A percentile compares a stretch with the other conserved stretches of the same genome.
These are phyloP conservation scores for Noctua fimbriata DNA, from an alignment of 2,888 invertebrate genomes.

Conservation along the genomic window DNA sequence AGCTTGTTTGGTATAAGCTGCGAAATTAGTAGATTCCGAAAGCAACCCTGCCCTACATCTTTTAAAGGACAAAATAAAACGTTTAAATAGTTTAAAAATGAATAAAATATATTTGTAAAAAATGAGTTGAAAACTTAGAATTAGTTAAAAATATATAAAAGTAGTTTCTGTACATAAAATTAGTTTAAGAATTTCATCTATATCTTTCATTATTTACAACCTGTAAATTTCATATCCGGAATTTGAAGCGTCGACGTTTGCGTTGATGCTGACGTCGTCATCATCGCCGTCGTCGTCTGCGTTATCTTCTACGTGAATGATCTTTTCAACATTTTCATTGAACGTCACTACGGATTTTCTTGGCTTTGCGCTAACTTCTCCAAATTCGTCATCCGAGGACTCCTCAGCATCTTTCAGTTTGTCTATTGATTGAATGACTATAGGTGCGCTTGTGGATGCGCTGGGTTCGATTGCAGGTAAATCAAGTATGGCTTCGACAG, in stretches of 20 bases:
- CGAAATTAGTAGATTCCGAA: not conserved
- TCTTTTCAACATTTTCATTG: constrained; percentile 90
- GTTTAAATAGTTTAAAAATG: not conserved
- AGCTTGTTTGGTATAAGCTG: not conserved
- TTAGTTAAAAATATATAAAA: not conserved
- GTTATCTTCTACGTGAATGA: constrained; percentile 87
- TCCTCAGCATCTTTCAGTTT: constrained; percentile 82
- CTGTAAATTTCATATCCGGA: constrained; percentile 76
- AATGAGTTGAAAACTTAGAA: not conserved
- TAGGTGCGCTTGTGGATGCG: constrained; percentile 65
- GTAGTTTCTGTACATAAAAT: not conserved
- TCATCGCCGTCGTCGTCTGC: constrained; percentile 52
- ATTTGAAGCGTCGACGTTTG: constrained; percentile 43
- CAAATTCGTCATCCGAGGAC: constrained; percentile 85
- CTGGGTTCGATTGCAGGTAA: constrained; percentile 71
- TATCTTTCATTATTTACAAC: constrained; percentile 69
- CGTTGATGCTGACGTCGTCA: constrained; percentile 6
- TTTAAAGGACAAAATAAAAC: not conserved
- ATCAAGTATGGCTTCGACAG: constrained; percentile 72
- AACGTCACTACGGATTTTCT: constrained; percentile 90
- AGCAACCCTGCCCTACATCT: not conserved
- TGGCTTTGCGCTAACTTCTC: constrained; percentile 77
- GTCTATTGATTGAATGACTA: constrained; percentile 86
- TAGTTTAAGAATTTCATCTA: constrained; percentile 14
- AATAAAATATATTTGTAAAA: constrained; percentile 7